Base-by-base conservation (phyloP, 2,888 invertebrate species). In the Meganola albula region DNA sequence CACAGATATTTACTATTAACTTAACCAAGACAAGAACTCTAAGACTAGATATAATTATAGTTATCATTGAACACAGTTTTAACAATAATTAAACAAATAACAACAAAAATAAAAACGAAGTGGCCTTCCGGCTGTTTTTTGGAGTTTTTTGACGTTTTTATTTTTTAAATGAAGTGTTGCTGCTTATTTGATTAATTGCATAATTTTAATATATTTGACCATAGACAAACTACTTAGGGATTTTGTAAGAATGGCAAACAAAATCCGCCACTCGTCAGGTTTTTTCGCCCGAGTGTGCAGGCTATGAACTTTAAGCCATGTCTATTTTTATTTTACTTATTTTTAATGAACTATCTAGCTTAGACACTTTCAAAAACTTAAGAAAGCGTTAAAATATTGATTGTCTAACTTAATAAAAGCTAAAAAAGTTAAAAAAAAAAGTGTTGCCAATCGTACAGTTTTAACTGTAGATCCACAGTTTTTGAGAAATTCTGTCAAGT, bases 161-260 rank as follows among this genome's bases (percentile, higher is more conserved):
- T n/a, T n/a, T n/a, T n/a, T n/a, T n/a, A n/a, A 74, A 76, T 74
- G 69, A 67, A 74, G 83, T 80, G 83, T 82, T 83, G 80, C 80
- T 74, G 74, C 73, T 57, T 53, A 53, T 56, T 61, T 66, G 66
- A 71, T 71, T 83, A 79, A 79, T 83, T 78, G 73, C 71, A 74
- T 76, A 71, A 74, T 68, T 72, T 65, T 65, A 72, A 56, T 61
- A 63, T 66, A 59, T 59, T 53, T 54, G 44, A 42, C 58, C 70
- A 70, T 59, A 70, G 69, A 70, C 67, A 58, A 61, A 23, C 30
- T 27, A 49, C 37, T 53, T 49, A n/a, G n/a, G n/a, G n/a, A n/a
- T n/a, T 11, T 5, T 25, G 11, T 12, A 6, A 10, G 10, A 10
- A 10, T 10, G 9, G 11, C 24, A 10, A 10, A 10, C 9, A 8